These are phyloP conservation scores for Gambelia wislizenii DNA, from an alignment of 2,797 vertebrate genomes.

Conservation along the genomic window DNA sequence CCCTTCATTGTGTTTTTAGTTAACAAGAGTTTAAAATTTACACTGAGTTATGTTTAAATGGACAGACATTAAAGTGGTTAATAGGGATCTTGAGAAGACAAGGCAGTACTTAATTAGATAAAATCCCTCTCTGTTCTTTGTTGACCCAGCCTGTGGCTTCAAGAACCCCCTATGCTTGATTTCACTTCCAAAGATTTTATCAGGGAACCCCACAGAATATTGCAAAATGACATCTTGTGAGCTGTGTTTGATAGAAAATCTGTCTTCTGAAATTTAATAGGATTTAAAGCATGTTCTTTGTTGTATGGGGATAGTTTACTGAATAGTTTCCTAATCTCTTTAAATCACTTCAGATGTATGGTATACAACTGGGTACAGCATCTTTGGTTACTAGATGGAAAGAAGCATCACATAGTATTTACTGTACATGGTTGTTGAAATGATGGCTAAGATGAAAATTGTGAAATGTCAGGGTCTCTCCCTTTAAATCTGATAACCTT, in stretches of 20 bases:
- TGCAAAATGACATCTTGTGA: not conserved
- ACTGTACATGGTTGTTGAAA: not conserved
- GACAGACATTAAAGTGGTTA: not conserved
- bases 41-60: too few relatives aligned
- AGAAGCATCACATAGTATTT: not conserved
- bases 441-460: not conserved
- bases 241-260: not conserved
- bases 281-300: slow-evolving; percentile 2
- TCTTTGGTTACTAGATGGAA: not conserved
- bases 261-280: not conserved
- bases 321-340: not conserved
- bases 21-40: too few relatives aligned
- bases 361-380: not conserved
- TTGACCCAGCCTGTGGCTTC: not conserved
- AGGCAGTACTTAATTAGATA: not conserved
- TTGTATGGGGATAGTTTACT: not conserved
- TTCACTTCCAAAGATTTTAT: not conserved
- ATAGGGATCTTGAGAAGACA: not conserved
- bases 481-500: slow-evolving; percentile 78
- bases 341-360: not conserved
- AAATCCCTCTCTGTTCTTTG: not conserved
- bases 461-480: slow-evolving; percentile 69
- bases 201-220: not conserved
- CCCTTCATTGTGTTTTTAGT: too few relatives aligned
- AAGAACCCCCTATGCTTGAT: not conserved